Base-by-base conservation (phyloP, 2,888 invertebrate species). In the Chymomyza fuscimana region DNA sequence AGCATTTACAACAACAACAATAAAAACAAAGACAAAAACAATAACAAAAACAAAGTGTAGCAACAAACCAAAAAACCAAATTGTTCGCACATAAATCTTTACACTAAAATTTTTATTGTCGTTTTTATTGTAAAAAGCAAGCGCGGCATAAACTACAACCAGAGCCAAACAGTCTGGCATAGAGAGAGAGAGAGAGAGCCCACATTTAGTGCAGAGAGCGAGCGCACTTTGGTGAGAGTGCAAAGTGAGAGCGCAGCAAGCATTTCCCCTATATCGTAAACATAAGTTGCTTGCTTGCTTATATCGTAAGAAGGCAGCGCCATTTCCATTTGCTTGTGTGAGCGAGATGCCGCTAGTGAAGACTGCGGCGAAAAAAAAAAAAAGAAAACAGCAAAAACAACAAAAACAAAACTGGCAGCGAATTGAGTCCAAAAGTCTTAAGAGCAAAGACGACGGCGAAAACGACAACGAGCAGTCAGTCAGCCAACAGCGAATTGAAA, bases 1-100 rank as follows among this genome's bases (percentile, higher is more conserved):
- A 50, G 19, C 19, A 19, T 19, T 19, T 19, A 19, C 29, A 63
- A 63, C 63, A 51, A 51, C 6, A 51, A 22, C 16, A 46, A 59
- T 5, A 51, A 59, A 9, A 5, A 15, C 9, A n/a, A n/a, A n/a
- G 52, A 50, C 51, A 63, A 51, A 36, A 54, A 64, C 12, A 64
- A 56, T 6, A 64, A 64, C n/a, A 58, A 32, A 40, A 54, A 56
- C 64, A 16, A 56, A 58, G 54, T 58, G 36, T 40, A 6, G 46
- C 7, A 40, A 40, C 19, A 61, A 62, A 65, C 66, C 70, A 65
- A 67, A 69, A 76, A 72, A 52, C 69, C 73, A 88, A 89, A 87
- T 82, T 85, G 87, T 89, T 90, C 89, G 82, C 89, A 90, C 89
- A 90, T 90, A 90, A 90, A 90, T 89, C 89, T 90, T 88, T 81